phyloP scores from a whole-genome alignment of 2,888 invertebrate species.

The Nymphalis c-album region DNA sequence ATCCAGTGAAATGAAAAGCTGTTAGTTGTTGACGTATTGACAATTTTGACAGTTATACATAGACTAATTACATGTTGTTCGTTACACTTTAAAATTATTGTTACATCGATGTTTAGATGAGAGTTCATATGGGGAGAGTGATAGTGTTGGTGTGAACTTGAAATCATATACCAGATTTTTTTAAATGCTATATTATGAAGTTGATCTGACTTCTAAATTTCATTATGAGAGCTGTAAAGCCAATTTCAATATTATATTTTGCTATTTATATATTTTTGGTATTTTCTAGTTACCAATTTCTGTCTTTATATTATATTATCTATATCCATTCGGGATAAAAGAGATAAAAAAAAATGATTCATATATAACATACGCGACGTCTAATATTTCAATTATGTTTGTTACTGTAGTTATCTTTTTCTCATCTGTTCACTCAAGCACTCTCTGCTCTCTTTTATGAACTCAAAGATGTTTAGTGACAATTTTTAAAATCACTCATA shows the following conservation, averaged over 20 bases:
- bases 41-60: constrained; percentile 21
- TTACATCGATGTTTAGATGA: constrained; percentile 25
- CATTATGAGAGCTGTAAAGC: no score
- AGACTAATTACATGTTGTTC: constrained; percentile 33
- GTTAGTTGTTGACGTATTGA: constrained; percentile 10
- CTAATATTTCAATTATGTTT: no score
- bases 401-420: neutral
- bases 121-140: neutral
- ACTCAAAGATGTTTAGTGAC: neutral
- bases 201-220: no score
- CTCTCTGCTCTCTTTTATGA: neutral
- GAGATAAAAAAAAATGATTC: no score
- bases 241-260: no score
- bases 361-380: no score
- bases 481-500: neutral
- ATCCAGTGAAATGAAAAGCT: neutral
- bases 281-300: no score
- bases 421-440: neutral
- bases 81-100: constrained; percentile 23
- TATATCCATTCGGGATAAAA: no score
- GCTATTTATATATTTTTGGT: no score
- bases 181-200: no score
- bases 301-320: no score
- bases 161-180: no score
- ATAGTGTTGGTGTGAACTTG: neutral